Conservation (phyloP, 2,888 invertebrate genomes). For the Athetis lepigone region DNA sequence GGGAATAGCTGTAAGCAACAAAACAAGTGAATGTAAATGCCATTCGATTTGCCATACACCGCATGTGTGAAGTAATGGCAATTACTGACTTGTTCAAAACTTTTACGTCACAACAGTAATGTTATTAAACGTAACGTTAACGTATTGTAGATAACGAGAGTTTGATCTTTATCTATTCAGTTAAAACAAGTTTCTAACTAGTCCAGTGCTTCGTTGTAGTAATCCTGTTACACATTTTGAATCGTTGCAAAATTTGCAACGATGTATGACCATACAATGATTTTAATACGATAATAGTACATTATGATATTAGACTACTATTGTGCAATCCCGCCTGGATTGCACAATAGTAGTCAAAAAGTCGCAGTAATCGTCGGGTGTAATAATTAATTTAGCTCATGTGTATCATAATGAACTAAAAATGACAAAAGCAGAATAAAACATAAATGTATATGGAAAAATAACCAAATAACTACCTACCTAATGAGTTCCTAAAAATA, state of each 20-base stretch:
- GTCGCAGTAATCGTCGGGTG: no score
- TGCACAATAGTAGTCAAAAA: no score
- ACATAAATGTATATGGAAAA: no score
- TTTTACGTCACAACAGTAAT: constrained; percentile 47
- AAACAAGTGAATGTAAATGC: constrained; percentile 29
- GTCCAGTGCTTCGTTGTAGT: constrained; percentile 10
- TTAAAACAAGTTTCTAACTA: constrained; percentile 41
- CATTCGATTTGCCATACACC: constrained; percentile 34
- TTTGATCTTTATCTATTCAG: constrained; percentile 49
- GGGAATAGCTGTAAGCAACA: no score
- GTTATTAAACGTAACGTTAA: constrained; percentile 55
- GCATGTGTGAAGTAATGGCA: constrained; percentile 38
- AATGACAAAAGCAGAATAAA: no score
- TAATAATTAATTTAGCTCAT: no score
- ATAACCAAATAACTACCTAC: constrained; percentile 6
- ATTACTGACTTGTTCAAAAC: constrained; percentile 33
- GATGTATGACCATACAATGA: constrained; percentile 24
- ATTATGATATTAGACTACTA: no score
- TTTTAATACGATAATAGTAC: constrained; percentile 13
- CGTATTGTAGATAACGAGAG: constrained; percentile 33
- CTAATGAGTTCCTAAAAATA: constrained; percentile 11
- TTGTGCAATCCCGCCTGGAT: no score
- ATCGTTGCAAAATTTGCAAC: constrained; percentile 41
- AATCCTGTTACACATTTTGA: constrained; percentile 29
- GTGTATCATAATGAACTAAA: no score